Base-by-base conservation (phyloP, 2,888 invertebrate genomes). In the Hirtodrosophila duncani region DNA sequence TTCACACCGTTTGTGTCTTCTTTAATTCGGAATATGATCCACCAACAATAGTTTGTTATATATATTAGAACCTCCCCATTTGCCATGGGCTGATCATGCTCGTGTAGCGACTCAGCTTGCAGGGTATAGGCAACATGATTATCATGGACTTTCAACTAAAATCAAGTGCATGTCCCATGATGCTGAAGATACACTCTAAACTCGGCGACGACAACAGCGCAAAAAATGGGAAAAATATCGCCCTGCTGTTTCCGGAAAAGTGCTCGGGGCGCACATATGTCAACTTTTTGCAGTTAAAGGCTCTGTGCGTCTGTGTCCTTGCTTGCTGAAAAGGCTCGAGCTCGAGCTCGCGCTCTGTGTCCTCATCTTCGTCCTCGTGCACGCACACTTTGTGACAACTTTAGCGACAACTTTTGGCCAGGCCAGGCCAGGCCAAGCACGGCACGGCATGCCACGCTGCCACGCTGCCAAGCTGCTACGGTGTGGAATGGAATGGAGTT, bases 241-340 rank as follows among this genome's bases (percentile, higher is more conserved):
- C 79, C 84, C 84, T 77, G 84, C 81, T 85, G 85, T 79, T 83
- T 67, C 66, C 60, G 46, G 70, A 75, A 85, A 81, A 75, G 79
- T 78, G 86, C 86, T 84, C 77, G 83, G 79, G 86, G 84, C 84
- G 82, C 84, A 85, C 86, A 86, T 86, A 86, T 86, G 86, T 86
- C 86, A 83, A 81, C 83, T 86, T 86, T 84, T 77, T 71, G 56
- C 57, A 56, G 46, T 63, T 65, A n/a, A n/a, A n/a, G n/a, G n/a
- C n/a, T n/a, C n/a, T n/a, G n/a, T n/a, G n/a, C n/a, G n/a, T n/a
- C n/a, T n/a, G n/a, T n/a, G 51, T 51, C 48, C 53, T 48, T 38
- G 11, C 48, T 33, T n/a, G 23, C 11, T 34, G 18, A 24, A 17
- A 16, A n/a, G 23, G 31, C 27, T 38, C 29, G 46, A 29, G 24